Base-by-base conservation (phyloP, 2,888 invertebrate genomes). In the Orchesella flavescens region DNA sequence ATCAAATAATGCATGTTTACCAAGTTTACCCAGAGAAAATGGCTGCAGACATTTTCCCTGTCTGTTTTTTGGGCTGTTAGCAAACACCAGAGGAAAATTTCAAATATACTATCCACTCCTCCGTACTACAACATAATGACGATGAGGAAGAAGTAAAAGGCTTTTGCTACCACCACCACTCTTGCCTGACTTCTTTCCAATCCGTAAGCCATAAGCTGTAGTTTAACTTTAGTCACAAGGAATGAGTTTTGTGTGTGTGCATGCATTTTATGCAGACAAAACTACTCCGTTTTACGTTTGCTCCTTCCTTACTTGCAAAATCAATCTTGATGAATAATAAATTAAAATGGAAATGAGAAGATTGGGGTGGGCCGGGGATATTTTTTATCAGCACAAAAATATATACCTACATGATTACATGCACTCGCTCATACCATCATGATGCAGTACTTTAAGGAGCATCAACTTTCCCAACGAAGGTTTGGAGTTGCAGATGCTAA, bases 281-380 rank as follows among this genome's bases (percentile, higher is more conserved):
- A 12, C 12, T 49, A 49, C 44, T 44, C n/a, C 49, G 49, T 49
- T n/a, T 49, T n/a, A 21, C 24, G 23, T 24, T 61, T 15, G 7
- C 44, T 69, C 21, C 19, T 44, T 49, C 17, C 63, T 63, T 78
- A 76, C 79, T 83, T 71, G 71, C 80, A 80, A 80, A 84, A 84
- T 84, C 84, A 84, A 84, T 84, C 80, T 84, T 84, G 84, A 84
- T 84, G 80, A 84, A 84, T 84, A 80, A 84, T 84, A 80, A 74
- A 81, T 81, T 81, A 80, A 75, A 84, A 80, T 80, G 75, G 80
- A 80, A 84, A 84, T 79, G 81, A 81, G 79, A 63, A 80, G 81
- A 81, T 81, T 68, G 81, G 74, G 68, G 23, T 59, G 74, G 53
- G 71, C 63, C 72, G 57, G 53, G 24, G 23, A 49, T 19, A 72